These are phyloP conservation scores for Rutpela maculata DNA, from an alignment of 2,888 invertebrate genomes.

Conservation along the genomic window DNA sequence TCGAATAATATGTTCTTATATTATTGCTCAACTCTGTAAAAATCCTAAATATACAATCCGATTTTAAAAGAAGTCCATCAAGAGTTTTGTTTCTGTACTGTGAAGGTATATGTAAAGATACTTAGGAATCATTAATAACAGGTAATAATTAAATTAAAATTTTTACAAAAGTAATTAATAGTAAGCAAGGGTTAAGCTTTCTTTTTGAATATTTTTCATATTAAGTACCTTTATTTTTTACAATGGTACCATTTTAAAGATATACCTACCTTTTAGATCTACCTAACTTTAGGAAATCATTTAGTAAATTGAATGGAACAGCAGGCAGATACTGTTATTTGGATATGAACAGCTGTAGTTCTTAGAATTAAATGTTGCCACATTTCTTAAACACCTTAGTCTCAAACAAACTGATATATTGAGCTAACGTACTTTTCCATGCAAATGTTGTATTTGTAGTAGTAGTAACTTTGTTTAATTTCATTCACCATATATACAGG, in stretches of 20 bases:
- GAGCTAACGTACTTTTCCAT: background rate
- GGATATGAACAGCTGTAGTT: conserved; percentile 26
- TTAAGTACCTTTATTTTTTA: background rate
- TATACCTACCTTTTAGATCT: background rate
- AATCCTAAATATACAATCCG: no score
- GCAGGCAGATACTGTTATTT: conserved; percentile 14
- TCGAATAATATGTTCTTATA: no score
- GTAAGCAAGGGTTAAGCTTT: background rate
- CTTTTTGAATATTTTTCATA: background rate
- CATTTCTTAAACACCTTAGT: conserved; percentile 7
- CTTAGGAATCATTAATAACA: no score
- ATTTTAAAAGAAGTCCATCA: no score
- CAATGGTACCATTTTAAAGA: background rate
- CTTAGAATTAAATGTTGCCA: conserved; percentile 21
- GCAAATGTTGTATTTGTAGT: background rate
- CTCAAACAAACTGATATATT: background rate
- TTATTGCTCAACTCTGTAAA: no score
- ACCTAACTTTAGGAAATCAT: conserved; percentile 1
- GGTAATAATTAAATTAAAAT: no score
- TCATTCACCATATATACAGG: no score
- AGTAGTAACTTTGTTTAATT: no score
- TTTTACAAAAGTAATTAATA: no score
- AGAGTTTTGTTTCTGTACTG: no score
- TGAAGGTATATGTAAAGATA: no score
- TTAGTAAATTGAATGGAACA: conserved; percentile 14